Evolutionary conservation across 2,113 vertebrate species (phyloP), one percentile per base, ranked within the genome.

Genomic region (Burhinus oedicnemus): DNA sequence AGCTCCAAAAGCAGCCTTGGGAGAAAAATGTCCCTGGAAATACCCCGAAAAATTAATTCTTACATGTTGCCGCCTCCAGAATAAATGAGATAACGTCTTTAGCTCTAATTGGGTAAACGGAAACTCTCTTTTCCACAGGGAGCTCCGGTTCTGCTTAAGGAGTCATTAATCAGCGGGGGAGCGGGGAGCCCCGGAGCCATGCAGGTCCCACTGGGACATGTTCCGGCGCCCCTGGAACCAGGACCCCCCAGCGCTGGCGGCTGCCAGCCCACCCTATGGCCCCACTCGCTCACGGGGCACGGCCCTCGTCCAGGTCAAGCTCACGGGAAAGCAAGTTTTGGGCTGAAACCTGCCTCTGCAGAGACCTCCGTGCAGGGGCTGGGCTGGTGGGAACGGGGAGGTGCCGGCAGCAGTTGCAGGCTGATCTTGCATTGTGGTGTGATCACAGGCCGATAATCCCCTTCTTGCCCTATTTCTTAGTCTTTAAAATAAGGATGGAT

Each of bases 71-170:
- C 14, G 45, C 93, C 91, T 91, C 84, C 78, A 89, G 78, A 85
- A 97, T 87, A 87, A 96, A 93, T 91, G 87, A 96, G 97, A 94
- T 80, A 92, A 86, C 0, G 4, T 72, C 93, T 77, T 87, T 23
- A 66, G 82, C 83, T 80, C 89, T 94, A 95, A 96, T 93, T 97
- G 94, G 94, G 71, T 72, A 52, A 86, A 15, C 1, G 32, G 87
- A 95, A 97, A 95, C 0, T 4, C 29, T 78, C 44, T 80, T 89
- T 96, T 86, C 96, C 96, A 66, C 26, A 3, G 78, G 84, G 87
- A 94, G 65, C 70, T 62, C 29, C 1, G 14, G 74, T 65, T 75
- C 65, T 52, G 65, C 2, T 2, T 22, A 15, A 65, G 55, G 38
- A 95, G 80, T 21, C 94, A 83, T 97, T 93, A 91, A 95, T 97